phyloP scores from a whole-genome alignment of 2,797 vertebrate species.

The Synaphobranchus kaupii region DNA sequence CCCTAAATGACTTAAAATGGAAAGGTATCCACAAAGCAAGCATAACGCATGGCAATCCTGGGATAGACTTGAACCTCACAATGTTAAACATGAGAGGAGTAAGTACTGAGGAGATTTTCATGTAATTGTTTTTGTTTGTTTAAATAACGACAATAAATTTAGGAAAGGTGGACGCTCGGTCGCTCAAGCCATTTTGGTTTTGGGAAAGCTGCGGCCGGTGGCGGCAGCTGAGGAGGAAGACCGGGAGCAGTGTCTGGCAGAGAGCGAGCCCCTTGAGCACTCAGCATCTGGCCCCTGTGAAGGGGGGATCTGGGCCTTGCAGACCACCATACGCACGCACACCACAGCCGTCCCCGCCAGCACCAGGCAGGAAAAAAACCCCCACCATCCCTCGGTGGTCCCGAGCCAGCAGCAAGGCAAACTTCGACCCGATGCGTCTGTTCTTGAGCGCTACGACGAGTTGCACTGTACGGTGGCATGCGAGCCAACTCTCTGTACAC shows the following conservation, averaged over 20 bases:
- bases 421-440: background rate
- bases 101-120: conserved; percentile 11
- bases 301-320: conserved; percentile 20
- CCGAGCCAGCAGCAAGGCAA: background rate
- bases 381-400: background rate
- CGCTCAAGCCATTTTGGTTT: background rate
- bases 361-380: background rate
- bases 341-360: background rate
- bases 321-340: background rate
- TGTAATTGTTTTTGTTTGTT: too few relatives aligned
- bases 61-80: background rate
- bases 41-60: conserved; percentile 35
- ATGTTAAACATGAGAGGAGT: background rate
- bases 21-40: conserved; percentile 37
- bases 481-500: background rate
- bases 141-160: background rate
- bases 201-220: background rate
- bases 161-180: background rate
- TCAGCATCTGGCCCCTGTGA: conserved; percentile 61
- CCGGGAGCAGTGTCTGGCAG: conserved; percentile 33
- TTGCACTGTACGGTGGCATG: background rate
- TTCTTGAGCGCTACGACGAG: background rate
- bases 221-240: conserved; percentile 40
- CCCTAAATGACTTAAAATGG: conserved; percentile 42
- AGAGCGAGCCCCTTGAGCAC: conserved; percentile 47